Conservation (phyloP, 2,888 invertebrate genomes). For the Lasioglossum marginatum region DNA sequence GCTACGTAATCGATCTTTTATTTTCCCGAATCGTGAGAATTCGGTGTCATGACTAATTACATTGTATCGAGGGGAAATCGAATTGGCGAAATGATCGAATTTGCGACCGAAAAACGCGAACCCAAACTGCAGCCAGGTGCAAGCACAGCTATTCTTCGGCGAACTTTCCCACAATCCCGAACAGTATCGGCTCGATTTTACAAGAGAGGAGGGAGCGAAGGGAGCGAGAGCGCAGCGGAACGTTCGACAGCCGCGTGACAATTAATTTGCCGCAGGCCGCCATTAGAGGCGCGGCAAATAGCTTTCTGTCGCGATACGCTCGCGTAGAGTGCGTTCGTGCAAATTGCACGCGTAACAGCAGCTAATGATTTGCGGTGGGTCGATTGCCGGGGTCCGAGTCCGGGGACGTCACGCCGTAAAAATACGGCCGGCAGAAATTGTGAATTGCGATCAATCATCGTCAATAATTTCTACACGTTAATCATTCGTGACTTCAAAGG, state of each 20-base stretch:
- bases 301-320: slow-evolving; percentile 58
- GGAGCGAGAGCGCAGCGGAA: slow-evolving; percentile 18
- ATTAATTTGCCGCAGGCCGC: slow-evolving; percentile 52
- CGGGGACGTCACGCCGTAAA: background rate
- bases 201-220: background rate
- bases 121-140: background rate
- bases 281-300: slow-evolving; percentile 53
- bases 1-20: background rate
- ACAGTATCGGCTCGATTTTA: slow-evolving; percentile 31
- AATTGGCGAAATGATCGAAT: background rate
- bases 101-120: background rate
- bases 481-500: slow-evolving; percentile 49
- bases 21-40: background rate
- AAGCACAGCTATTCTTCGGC: slow-evolving; percentile 8
- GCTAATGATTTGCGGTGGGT: slow-evolving; percentile 59
- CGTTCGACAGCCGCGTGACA: slow-evolving; percentile 46
- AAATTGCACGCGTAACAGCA: slow-evolving; percentile 56
- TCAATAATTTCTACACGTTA: slow-evolving; percentile 52
- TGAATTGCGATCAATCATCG: slow-evolving; percentile 55
- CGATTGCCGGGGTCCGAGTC: slow-evolving; percentile 28
- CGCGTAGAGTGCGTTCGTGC: slow-evolving; percentile 42
- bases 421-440: slow-evolving; percentile 41
- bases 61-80: background rate
- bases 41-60: background rate
- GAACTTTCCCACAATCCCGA: slow-evolving; percentile 21